Evolutionary conservation across 2,888 invertebrate genomes (phyloP), one percentile per base, ranked within the genome.

Genomic region (Machimus rusticus): DNA sequence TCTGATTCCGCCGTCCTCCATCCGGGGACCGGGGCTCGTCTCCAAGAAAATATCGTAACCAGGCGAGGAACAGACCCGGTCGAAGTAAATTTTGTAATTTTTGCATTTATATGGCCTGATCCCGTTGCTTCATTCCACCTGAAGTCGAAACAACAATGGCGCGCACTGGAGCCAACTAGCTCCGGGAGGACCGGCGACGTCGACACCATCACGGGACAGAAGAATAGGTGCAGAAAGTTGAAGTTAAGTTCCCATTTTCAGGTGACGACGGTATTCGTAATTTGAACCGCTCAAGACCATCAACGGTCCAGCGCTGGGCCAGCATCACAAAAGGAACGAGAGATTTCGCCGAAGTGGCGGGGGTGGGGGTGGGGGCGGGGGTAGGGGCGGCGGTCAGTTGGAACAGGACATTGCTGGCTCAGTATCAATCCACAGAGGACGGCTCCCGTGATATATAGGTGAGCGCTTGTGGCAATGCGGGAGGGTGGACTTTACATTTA

Each of bases 401-500:
- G 85, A 85, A 28, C 46, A 85, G 74, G 74, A 85, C 74, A 74
- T 74, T 74, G 28, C 51, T 85, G 74, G 85, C 85, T n/a, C 74
- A 23, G 85, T 46, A 74, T 85, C 74, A 85, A 85, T 85, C 85
- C 74, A 85, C 74, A 74, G 74, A 85, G 46, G 85, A 66, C 28
- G 28, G 66, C 66, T 85, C 31, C 85, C 19, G 46, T 74, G 43
- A 85, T 85, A 85, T 85, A 74, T 85, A 85, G 85, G 85, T 85
- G 85, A 74, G 74, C 74, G 85, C 85, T 85, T 85, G 85, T 85
- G 74, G 85, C 85, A 85, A 85, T 85, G 85, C 85, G 86, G 86
- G 57, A 78, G 86, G 79, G 79, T 87, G 78, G 74, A 87, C 78
- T 87, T 87, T 87, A 87, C 86, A 87, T 79, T 87, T 87, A 87